Evolutionary conservation across 2,888 invertebrate species (phyloP), one percentile per base, ranked within the genome.

Genomic region (Adelognathus sp.): DNA sequence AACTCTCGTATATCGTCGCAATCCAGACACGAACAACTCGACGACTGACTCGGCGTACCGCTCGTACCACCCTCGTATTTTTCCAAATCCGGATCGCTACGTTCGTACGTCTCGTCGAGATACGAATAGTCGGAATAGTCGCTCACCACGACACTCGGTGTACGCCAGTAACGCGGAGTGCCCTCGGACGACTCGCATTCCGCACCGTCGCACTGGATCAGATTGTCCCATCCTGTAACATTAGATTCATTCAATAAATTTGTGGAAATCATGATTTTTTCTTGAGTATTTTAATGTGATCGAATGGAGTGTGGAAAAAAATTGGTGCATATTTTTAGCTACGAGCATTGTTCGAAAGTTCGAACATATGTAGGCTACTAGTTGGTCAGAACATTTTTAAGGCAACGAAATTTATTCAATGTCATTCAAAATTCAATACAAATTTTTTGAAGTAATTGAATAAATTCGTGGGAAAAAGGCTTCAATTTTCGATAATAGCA

Each of bases 71-170:
- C 86, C 27, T 87, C 88, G 16, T 85, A 88, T 46, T 88, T 90
- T 18, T 91, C 90, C 31, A 91, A 82, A 18, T 90, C 90, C 18
- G 85, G 79, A 73, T 90, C 88, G 69, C 85, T 88, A 24, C 90
- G 85, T 41, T 91, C 91, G 46, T 86, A 86, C 14, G 87, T 88
- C 66, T 90, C 90, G 29, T 91, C 90, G 31, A 89, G 70, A 81
- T 90, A 90, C 18, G 90, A 90, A 86, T 95, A 96, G 86, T 97
- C 97, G 0, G 96, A 96, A 87, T 97, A 97, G 90, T 97, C 97
- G 87, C 96, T 97, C 46, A 97, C 96, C 2, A 97, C 96, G 54
- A 97, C 97, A 70, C 97, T 97, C 0, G 97, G 97, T 0, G 97
- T 96, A 76, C 97, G 92, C 91, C 96, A 96, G 85, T 95, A 96